phyloP scores from a whole-genome alignment of 2,888 invertebrate genomes.

The Tachina grossa region DNA sequence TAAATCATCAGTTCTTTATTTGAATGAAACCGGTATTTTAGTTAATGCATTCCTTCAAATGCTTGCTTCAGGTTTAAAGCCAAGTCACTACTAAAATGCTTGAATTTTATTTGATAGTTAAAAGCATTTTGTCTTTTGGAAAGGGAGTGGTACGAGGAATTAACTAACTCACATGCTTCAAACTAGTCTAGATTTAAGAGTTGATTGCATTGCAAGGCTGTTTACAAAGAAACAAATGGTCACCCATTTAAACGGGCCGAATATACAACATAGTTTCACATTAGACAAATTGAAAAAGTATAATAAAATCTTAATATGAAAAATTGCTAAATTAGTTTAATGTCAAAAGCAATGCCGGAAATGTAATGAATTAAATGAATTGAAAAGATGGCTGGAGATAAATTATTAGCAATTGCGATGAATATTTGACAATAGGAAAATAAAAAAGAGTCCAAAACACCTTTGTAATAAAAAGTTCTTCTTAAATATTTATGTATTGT shows the following conservation, averaged over 20 bases:
- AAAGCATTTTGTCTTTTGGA: background rate
- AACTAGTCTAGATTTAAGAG: conserved; percentile 56
- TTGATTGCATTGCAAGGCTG: conserved; percentile 67
- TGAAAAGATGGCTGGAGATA: conserved; percentile 8
- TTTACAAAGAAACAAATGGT: conserved; percentile 51
- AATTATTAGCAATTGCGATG: background rate
- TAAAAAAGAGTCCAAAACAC: too few relatives aligned
- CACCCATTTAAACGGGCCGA: conserved; percentile 33
- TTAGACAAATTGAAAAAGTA: conserved; percentile 62
- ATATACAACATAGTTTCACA: conserved; percentile 22
- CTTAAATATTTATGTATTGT: too few relatives aligned
- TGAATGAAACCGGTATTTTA: background rate
- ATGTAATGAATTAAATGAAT: conserved; percentile 37
- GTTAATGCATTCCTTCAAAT: conserved; percentile 10
- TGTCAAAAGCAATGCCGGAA: conserved; percentile 55
- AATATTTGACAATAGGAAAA: background rate
- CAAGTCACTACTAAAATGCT: background rate
- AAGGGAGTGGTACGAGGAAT: conserved; percentile 9
- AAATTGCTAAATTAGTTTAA: conserved; percentile 22
- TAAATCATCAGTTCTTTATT: too few relatives aligned
- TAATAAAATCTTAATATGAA: conserved; percentile 42
- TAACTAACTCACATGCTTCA: conserved; percentile 54
- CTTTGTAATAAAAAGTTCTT: too few relatives aligned
- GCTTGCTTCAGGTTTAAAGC: background rate
- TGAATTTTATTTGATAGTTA: background rate